Base-by-base conservation (phyloP, 1,140 invertebrate genomes). In the Aphis gossypii region DNA sequence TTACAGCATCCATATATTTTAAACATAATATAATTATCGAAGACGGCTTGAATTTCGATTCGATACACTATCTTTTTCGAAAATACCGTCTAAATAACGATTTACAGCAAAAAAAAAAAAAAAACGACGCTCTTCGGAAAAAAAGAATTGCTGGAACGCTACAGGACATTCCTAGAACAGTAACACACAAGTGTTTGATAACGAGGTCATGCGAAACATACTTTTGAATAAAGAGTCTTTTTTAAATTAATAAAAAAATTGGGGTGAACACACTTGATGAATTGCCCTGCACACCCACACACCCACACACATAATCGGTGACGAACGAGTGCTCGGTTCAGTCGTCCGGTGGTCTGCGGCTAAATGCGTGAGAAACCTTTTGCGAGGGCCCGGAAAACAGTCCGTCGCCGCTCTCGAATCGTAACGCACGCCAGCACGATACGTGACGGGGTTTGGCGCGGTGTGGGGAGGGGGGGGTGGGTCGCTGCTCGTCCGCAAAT, bases 291-390 rank as follows among this genome's bases (percentile, higher is more conserved):
- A 76, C 1, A 76, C 60, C 1, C 60, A 18, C 14, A 0, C 25
- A 56, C 25, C 25, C 56, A 56, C 23, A 56, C 30, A 4, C 30
- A 9, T 2, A 30, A 9, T 60, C 56, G 30, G 56, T 4, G 56
- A 30, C 25, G 21, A 60, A 60, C 56, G 1, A 60, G 25, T 6
- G 11, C n/a, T 76, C 30, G n/a, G 14, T 6, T 76, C 30, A n/a
- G 11, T 76, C 14, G n/a, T 76, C 60, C 60, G 30, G 11, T 18
- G 60, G 60, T 68, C 11, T 21, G 6, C 7, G 82, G 82, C 21
- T 21, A 25, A 44, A 46, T 20, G 84, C 14, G 84, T 90, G 90
- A 91, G 90, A 91, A 91, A 91, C 90, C 25, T 91, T 76, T 46
- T 76, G n/a, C 14, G 14, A 14, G 25, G 41, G 60, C 25, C 9